These are phyloP conservation scores for Meandrina meandrites DNA, from an alignment of 92 coral and sea anemone genomes.

Conservation along the genomic window DNA sequence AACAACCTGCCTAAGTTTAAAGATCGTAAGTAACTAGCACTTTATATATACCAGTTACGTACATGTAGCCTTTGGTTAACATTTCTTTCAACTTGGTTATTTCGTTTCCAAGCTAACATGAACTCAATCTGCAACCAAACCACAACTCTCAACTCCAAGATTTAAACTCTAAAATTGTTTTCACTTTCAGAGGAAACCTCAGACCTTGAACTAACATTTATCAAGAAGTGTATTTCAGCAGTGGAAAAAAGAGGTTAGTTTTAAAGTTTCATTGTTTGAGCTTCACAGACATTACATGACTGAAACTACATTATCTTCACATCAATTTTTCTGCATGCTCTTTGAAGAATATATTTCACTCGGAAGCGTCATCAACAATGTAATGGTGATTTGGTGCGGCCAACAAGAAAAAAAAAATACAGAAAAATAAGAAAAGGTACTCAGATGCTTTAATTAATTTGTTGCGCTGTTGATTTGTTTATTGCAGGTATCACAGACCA, in stretches of 20 bases:
- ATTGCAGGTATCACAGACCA: constrained; percentile 91
- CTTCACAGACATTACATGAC: not conserved
- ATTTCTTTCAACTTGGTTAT: not conserved
- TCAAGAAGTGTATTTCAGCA: constrained; percentile 85
- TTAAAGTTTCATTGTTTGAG: not conserved
- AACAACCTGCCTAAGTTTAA: constrained; percentile 58
- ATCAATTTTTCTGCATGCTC: not conserved
- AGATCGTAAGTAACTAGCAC: constrained; percentile 49
- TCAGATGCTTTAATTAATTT: not conserved
- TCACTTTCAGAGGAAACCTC: constrained; percentile 61
- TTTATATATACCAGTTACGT: not conserved
- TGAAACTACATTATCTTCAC: not conserved
- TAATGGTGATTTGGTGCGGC: not conserved
- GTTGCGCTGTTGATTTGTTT: not conserved
- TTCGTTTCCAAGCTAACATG: not conserved
- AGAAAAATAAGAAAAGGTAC: not conserved
- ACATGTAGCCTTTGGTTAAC: not conserved
- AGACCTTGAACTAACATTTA: constrained; percentile 79
- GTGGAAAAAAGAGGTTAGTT: constrained; percentile 90
- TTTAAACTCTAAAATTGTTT: not conserved
- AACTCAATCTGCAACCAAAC: not conserved
- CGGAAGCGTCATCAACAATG: too few species aligned
- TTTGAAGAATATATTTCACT: too few species aligned
- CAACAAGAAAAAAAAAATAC: not conserved
- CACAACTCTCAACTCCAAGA: not conserved